phyloP scores from a whole-genome alignment of 2,113 vertebrate species.

The Salvelinus alpinus region DNA sequence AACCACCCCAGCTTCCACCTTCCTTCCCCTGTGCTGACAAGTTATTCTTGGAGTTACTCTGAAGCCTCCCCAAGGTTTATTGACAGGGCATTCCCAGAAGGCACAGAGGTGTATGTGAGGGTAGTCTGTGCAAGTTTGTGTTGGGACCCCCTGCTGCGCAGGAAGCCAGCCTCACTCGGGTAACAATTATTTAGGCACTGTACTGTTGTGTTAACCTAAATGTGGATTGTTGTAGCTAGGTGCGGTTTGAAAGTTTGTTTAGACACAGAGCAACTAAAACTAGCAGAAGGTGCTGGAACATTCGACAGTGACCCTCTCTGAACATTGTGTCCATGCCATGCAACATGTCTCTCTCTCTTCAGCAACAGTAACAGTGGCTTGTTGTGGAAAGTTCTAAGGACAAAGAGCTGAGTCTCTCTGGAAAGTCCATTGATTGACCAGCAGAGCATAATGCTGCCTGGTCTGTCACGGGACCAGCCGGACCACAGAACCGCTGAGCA shows the following conservation, averaged over 20 bases:
- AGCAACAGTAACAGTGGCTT: conserved; percentile 30
- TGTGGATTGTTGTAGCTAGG: conserved; percentile 3
- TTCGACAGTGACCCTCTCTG: conserved; percentile 39
- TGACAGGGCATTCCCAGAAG: background rate
- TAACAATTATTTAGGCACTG: conserved; percentile 11
- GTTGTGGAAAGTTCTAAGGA: conserved; percentile 54
- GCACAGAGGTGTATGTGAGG: background rate
- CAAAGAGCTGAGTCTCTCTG: conserved; percentile 52
- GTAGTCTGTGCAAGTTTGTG: background rate
- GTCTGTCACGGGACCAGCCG: background rate
- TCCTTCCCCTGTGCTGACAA: conserved; percentile 29
- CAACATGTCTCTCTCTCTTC: conserved; percentile 39
- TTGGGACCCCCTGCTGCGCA: conserved; percentile 9
- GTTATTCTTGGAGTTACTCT: conserved; percentile 43
- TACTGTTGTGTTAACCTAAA: conserved; percentile 20
- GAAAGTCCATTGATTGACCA: conserved; percentile 38
- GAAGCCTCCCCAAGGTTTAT: conserved; percentile 5
- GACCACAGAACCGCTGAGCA: background rate
- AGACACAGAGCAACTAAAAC: conserved; percentile 27
- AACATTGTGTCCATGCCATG: conserved; percentile 35
- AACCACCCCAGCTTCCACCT: background rate
- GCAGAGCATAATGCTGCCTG: background rate
- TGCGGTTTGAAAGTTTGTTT: conserved; percentile 21
- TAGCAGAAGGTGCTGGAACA: conserved; percentile 50
- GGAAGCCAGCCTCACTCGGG: background rate